These are phyloP conservation scores for Drosophila formosana DNA, from an alignment of 2,888 invertebrate species.

Conservation along the genomic window DNA sequence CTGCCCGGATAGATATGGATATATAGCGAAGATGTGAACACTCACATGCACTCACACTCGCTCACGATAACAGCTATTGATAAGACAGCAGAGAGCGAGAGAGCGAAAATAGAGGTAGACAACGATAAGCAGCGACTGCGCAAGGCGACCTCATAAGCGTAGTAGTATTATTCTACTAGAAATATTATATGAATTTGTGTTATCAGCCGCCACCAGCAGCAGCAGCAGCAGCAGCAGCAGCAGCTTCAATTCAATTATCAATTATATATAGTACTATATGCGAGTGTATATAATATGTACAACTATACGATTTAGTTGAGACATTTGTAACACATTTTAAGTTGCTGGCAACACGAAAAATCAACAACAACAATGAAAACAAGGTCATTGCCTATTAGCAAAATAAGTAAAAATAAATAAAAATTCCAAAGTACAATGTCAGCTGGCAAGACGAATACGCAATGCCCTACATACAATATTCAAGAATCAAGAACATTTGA, in stretches of 20 bases:
- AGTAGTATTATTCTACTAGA: conserved; percentile 5
- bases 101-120: conserved; percentile 8
- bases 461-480: conserved; percentile 22
- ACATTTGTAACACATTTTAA: conserved; percentile 53
- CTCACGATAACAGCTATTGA: conserved; percentile 33
- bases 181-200: conserved; percentile 4
- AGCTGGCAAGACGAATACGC: conserved; percentile 14
- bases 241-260: conserved; percentile 48
- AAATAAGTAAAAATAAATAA: conserved; percentile 45
- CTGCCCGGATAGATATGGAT: conserved; percentile 57
- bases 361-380: conserved; percentile 40
- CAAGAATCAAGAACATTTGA: not conserved
- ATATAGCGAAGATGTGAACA: conserved; percentile 2
- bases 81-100: conserved; percentile 16
- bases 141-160: conserved; percentile 18
- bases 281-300: conserved; percentile 12
- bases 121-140: conserved; percentile 32
- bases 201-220: conserved; percentile 29
- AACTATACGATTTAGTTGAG: conserved; percentile 29
- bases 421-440: conserved; percentile 39
- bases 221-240: not conserved
- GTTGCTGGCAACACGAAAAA: conserved; percentile 29
- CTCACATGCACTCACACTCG: no score
- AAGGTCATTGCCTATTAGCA: conserved; percentile 68
- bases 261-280: conserved; percentile 17